Base-by-base conservation (phyloP, 1,140 invertebrate genomes). In the Lerema accius region DNA sequence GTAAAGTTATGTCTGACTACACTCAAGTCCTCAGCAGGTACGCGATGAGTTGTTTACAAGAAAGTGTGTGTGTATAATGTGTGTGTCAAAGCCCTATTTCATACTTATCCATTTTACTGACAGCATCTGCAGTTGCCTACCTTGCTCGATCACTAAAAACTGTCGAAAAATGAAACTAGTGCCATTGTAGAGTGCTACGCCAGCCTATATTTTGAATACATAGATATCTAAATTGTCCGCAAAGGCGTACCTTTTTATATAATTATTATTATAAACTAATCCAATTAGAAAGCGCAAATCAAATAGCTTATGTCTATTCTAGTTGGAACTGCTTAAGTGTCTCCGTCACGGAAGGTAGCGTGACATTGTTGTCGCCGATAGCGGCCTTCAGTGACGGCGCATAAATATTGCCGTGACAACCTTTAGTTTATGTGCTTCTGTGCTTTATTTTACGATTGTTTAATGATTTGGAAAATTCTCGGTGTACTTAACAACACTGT, bases 371-470 rank as follows among this genome's bases (percentile, higher is more conserved):
- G 48, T 48, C 58, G 65, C 65, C 63, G 63, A 73, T 65, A 69
- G 68, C 71, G 63, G 61, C 68, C 65, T 67, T 65, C 62, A 64
- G 51, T 67, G 60, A 60, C 43, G 23, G 60, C 43, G 40, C 62
- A 71, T 67, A 71, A 73, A 71, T 71, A 67, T 67, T 63, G 51
- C 40, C 59, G 67, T 65, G 71, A 73, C 71, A 73, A 59, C 14
- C 37, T 55, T 55, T 55, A 26, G 40, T 56, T 56, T 56, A 56
- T 56, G 53, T 32, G 4, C 19, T 17, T 43, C 40, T 43, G 40
- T 43, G 39, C 23, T 45, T 56, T 28, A 16, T 45, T 56, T 56
- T 45, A 56, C 53, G 53, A 56, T 45, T 56, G 23, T 56, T 56
- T 45, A 45, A 56, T 32, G 40, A 40, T 32, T 1, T 28, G 42